Base-by-base conservation (phyloP, 2,113 vertebrate species). In the Falco punctatus region DNA sequence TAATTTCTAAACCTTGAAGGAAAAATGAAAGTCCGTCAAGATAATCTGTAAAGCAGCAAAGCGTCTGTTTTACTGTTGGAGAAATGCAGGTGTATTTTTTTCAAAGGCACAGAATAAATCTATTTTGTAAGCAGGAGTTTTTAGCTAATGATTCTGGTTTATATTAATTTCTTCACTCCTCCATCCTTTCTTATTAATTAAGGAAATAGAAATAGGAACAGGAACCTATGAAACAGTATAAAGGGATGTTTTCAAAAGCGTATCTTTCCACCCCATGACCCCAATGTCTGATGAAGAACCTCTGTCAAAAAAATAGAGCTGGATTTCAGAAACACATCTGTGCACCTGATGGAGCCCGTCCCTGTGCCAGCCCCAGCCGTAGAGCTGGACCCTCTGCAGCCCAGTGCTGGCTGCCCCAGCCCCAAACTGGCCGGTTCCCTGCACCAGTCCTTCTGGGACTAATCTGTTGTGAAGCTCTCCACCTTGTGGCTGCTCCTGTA, bases 401-500 rank as follows among this genome's bases (percentile, higher is more conserved):
- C 38, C 38, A 38, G 38, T 38, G 38, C 38, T 38, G 38, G 38
- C 38, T 38, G 38, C 38, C 38, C 38, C 38, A 38, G 38, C 38
- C 38, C 38, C 38, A 38, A 38, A 38, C 38, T 38, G 38, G 38
- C 38, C 38, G 38, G 38, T 38, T 38, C 38, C 38, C 38, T 38
- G 10, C 38, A 38, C 38, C 38, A 38, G 38, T 27, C 13, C 28
- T 10, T 42, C 55, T 42, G 24, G 33, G 33, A 30, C 38, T 32
- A 69, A 97, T 88, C 65, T 81, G 86, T 96, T 97, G 96, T 96
- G 51, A 93, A 98, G 93, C 64, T 92, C 97, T 96, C 98, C 97
- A 97, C 91, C 97, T 97, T 79, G 97, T 96, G 98, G 98, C 77
- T 92, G 40, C 16, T 88, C 24, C 64, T 59, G 72, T 58, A 64